Base-by-base conservation (phyloP, 2,888 invertebrate genomes). In the Sarcophaga carnaria region DNA sequence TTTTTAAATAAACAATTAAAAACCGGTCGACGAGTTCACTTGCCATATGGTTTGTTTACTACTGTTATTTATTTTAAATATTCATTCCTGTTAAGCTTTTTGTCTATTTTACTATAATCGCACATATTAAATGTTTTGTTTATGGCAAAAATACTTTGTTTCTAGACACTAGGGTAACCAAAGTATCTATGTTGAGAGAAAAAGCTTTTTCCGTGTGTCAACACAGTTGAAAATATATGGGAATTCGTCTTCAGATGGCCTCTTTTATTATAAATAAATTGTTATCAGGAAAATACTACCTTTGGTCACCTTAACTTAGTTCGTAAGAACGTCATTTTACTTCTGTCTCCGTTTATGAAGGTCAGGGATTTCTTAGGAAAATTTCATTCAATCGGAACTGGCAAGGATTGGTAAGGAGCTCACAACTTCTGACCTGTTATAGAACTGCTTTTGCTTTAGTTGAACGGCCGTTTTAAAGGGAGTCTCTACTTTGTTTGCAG, bases 121-220 rank as follows among this genome's bases (percentile, higher is more conserved):
- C 8, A n/a, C 25, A n/a, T 37, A 17, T 37, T 45, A 59, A 71
- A 37, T 72, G 62, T 27, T 74, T 47, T 47, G 37, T 63, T 62
- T 2, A n/a, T 22, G n/a, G 37, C 20, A 67, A 45, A 67, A 8
- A 67, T 17, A 37, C n/a, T 37, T 66, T 66, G n/a, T 37, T 37
- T 45, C 17, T 45, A 67, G 17, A 54, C 37, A 37, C 37, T 37
- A 10, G 37, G 17, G 4, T 17, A 54, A 5, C 17, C 17, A 54
- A 54, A 54, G 1, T 54, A 54, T 3, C 12, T 17, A 54, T 17
- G 54, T 54, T 54, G 54, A 54, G 54, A 17, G 54, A 54, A 17
- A 17, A 54, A 54, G 54, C 54, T 54, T 54, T 54, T 12, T 54
- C 37, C 8, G 8, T 37, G 37, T 37, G 37, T 37, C 8, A 37